phyloP scores from a whole-genome alignment of 1,140 invertebrate genomes.

The Drosophila grimshawi region DNA sequence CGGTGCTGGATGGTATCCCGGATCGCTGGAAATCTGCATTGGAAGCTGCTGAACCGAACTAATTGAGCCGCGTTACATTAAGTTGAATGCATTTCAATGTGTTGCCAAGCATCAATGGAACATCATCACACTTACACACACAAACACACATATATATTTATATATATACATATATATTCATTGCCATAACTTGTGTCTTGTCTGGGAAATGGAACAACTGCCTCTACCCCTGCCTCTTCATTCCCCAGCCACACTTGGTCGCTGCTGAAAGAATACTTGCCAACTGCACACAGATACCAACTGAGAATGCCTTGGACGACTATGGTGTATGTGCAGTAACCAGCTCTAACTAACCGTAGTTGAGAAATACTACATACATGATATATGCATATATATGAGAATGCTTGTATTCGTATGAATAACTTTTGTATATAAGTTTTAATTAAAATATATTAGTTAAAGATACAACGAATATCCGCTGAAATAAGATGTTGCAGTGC shows the following conservation, averaged over 20 bases:
- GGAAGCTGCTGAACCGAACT: slow-evolving; percentile 76
- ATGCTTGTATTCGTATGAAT: background rate
- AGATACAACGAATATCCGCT: background rate
- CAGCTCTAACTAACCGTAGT: background rate
- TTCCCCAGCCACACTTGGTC: slow-evolving; percentile 10
- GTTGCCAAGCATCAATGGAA: slow-evolving; percentile 65
- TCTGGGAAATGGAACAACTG: slow-evolving; percentile 71
- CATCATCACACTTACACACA: slow-evolving; percentile 15
- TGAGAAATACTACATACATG: background rate
- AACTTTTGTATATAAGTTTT: background rate
- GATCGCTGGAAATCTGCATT: slow-evolving; percentile 66
- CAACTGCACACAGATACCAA: slow-evolving; percentile 1
- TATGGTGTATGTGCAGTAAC: background rate
- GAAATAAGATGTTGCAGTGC: background rate
- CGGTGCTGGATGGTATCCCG: slow-evolving; percentile 36
- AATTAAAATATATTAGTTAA: background rate
- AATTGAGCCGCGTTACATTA: slow-evolving; percentile 83
- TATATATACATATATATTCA: slow-evolving; percentile 18
- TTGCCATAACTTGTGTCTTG: slow-evolving; percentile 46
- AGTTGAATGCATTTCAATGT: slow-evolving; percentile 82
- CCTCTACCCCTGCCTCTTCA: background rate
- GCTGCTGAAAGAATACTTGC: background rate
- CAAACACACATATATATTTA: background rate
- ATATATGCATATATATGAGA: background rate
- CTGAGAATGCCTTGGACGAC: background rate